Conservation (phyloP, 2,797 vertebrate species). For the Enteromius treurensis region DNA sequence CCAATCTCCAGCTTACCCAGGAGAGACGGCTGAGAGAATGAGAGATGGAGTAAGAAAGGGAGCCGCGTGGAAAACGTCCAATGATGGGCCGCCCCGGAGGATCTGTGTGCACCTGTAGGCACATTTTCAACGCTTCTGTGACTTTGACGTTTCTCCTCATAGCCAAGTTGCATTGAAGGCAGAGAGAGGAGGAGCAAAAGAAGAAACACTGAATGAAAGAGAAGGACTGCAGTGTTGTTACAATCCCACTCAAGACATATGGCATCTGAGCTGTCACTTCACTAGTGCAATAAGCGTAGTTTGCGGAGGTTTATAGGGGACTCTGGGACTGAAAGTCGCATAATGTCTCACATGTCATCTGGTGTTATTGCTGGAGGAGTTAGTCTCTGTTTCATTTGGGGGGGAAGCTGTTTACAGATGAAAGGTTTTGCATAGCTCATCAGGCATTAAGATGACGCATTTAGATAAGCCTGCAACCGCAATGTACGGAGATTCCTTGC, state of each 20-base stretch:
- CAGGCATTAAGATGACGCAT: slow-evolving; percentile 32
- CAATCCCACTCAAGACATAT: slow-evolving; percentile 13
- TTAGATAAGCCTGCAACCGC: slow-evolving; percentile 21
- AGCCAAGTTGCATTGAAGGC: neutral
- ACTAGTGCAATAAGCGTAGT: neutral
- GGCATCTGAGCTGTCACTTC: neutral
- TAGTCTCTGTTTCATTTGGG: neutral
- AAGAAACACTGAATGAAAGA: neutral
- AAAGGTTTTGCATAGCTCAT: slow-evolving; percentile 43
- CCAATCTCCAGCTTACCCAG: slow-evolving; percentile 40
- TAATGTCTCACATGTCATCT: slow-evolving; percentile 28
- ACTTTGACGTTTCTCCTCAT: slow-evolving; percentile 14
- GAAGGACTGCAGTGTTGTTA: neutral
- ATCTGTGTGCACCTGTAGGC: slow-evolving; percentile 35
- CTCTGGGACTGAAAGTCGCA: slow-evolving; percentile 11
- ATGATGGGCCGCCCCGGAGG: slow-evolving; percentile 19
- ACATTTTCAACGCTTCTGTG: slow-evolving; percentile 30
- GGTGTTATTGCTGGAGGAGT: slow-evolving; percentile 29
- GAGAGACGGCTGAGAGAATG: slow-evolving; percentile 24
- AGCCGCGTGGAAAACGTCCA: slow-evolving; percentile 9
- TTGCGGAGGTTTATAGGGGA: neutral
- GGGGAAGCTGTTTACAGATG: slow-evolving; percentile 8
- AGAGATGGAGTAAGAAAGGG: slow-evolving; percentile 19
- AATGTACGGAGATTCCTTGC: neutral
- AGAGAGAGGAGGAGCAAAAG: neutral